A percentile compares a stretch with the other conserved stretches of the same genome.
phyloP scores from a whole-genome alignment of 2,888 invertebrate genomes.

The Tridacna crocea region DNA sequence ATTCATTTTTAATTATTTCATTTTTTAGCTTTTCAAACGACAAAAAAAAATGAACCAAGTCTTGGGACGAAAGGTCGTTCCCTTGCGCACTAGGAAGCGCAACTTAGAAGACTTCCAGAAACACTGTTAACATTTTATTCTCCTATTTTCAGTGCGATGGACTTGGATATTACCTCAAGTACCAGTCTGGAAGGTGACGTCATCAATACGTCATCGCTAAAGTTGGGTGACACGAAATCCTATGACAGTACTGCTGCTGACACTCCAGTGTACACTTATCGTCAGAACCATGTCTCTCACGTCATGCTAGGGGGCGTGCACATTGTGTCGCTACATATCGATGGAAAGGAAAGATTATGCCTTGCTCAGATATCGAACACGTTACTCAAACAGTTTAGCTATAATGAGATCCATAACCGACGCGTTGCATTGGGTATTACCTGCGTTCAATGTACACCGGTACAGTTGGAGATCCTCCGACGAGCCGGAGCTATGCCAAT shows the following conservation, averaged over 20 bases:
- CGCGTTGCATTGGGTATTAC: constrained; percentile 95
- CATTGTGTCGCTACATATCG: constrained; percentile 96
- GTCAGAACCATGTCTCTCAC: constrained; percentile 88
- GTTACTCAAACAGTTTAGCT: constrained; percentile 96
- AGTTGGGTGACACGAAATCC: constrained; percentile 2
- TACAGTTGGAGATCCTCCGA: constrained; percentile 96
- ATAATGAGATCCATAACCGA: constrained; percentile 98
- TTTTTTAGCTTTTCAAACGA: too few species aligned
- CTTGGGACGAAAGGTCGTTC: too few species aligned
- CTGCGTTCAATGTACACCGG: constrained; percentile 96
- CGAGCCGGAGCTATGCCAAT: constrained; percentile 89
- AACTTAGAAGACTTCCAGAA: too few species aligned
- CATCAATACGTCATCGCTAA: background rate
- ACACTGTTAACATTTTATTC: too few species aligned
- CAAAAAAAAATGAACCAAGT: too few species aligned
- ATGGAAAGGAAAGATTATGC: constrained; percentile 95
- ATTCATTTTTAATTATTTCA: too few species aligned
- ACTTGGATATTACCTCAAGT: constrained; percentile 53
- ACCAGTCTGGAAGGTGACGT: constrained; percentile 29
- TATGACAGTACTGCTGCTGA: constrained; percentile 8
- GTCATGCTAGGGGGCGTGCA: constrained; percentile 94
- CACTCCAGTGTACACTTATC: constrained; percentile 40
- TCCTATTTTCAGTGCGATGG: constrained; percentile 48
- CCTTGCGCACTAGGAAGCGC: too few species aligned
- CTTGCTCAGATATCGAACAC: constrained; percentile 99